Evolutionary conservation across 2,113 vertebrate genomes (phyloP), one percentile per base, ranked within the genome.

Genomic region (Lamprotornis superbus): DNA sequence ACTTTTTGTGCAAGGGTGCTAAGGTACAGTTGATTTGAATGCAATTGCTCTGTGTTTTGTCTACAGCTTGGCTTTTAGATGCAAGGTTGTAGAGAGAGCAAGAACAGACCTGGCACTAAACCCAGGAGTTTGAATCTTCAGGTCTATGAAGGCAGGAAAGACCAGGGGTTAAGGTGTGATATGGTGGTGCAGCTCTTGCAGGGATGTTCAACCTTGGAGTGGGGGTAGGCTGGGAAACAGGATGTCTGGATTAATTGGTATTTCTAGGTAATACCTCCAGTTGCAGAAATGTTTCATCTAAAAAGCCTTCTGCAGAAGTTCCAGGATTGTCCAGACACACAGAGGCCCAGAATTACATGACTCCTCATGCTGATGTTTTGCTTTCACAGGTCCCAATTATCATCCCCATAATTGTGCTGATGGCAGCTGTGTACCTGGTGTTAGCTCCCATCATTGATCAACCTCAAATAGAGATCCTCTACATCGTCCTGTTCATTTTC

Each of bases 391-490:
- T 99, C 44, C 98, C 99, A 22, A 98, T 99, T 57, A 5, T 98
- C 64, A 93, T 99, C 46, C 98, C 99, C 21, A 86, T 98, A 53
- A 64, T 99, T 10, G 96, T 98, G 79, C 77, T 99, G 89, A 64
- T 99, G 31, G 98, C 97, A 7, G 98, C 98, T 15, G 80, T 98
- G 50, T 98, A 98, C 96, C 98, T 99, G 39, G 98, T 99, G 39
- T 92, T 99, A 94, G 98, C 97, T 3, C 99, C 99, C 30, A 97
- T 99, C 90, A 95, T 99, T 14, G 98, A 98, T 67, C 73, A 98
- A 3, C 98, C 99, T 39, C 97, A 98, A 95, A 96, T 96, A 6
- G 98, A 99, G 95, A 98, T 98, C 93, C 97, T 99, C 37, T 99
- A 99, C 23, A 94, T 98, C 9, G n/a, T 97, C 60, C 87, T 98